These are phyloP conservation scores for Cariama cristata DNA, from an alignment of 2,113 vertebrate species.

Conservation along the genomic window DNA sequence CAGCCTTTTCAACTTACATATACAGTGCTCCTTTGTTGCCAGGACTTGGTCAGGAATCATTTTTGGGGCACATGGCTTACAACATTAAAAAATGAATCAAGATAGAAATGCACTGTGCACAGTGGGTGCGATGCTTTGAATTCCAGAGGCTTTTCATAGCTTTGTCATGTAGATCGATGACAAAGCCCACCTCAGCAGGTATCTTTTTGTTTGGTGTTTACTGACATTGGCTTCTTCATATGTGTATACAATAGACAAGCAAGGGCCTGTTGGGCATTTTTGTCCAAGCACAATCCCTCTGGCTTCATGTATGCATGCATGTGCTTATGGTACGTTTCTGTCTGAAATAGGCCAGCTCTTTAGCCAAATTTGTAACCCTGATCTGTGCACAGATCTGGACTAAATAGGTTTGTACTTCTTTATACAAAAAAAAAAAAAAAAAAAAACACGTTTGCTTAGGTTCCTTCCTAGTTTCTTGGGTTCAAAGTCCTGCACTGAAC, in stretches of 20 bases:
- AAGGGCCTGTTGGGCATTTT: not conserved
- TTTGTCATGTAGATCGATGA: not conserved
- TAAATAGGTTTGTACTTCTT: not conserved
- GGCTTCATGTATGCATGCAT: not conserved
- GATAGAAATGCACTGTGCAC: not conserved
- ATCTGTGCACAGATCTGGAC: not conserved
- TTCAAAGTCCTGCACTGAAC: not conserved
- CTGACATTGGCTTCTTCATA: not conserved
- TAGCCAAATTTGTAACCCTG: not conserved
- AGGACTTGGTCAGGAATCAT: not conserved
- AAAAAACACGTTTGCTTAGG: not conserved
- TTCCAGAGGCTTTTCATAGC: not conserved
- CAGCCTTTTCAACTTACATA: not conserved
- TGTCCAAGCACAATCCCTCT: not conserved
- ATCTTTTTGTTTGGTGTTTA: not conserved
- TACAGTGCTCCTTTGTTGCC: not conserved
- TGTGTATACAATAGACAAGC: not conserved
- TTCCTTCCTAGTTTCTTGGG: not conserved
- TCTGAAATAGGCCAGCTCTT: not conserved
- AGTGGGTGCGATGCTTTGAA: not conserved
- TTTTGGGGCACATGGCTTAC: not conserved
- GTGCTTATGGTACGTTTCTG: not conserved
- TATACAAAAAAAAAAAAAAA: not conserved
- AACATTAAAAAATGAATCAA: not conserved
- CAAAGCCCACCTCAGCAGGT: not conserved